Evolutionary conservation across 1,140 invertebrate genomes (phyloP), one percentile per base, ranked within the genome.

Genomic region (Archivesica marissinica): DNA sequence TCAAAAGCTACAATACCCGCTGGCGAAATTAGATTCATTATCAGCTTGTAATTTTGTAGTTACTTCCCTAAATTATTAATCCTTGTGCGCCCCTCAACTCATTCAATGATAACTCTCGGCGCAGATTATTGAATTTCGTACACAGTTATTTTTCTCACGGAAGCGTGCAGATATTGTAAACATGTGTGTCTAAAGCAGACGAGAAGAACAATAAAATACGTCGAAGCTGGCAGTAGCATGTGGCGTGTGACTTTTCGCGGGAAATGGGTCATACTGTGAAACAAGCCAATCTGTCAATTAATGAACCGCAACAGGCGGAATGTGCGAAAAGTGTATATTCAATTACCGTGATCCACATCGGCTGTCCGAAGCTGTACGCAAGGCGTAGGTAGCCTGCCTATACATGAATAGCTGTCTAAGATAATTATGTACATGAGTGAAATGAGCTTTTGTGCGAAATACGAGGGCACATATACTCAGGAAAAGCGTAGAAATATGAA

Each of bases 1-100:
- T 72, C 68, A 72, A 72, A n/a, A 47, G 4, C 15, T 47, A 47
- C 41, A 50, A 30, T 72, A 44, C 68, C 68, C 41, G 28, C 68
- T 72, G 68, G 68, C 68, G n/a, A 72, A 9, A 9, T 20, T 41
- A 72, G 20, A 2, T 4, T 1, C 23, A 44, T 44, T 44, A 52
- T 4, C 25, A n/a, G 28, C 15, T 9, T 44, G 15, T 30, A 25
- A 50, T 72, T 38, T 50, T 44, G 68, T 15, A 33, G 38, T 72
- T 47, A 72, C 68, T 72, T 72, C 68, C 68, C 68, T 47, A 72
- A 72, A 64, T 64, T 35, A 64, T 35, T 64, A 7, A 64, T 35
- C 15, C 28, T 9, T 33, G n/a, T n/a, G 11, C 59, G 15, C 56
- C 9, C 23, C 6, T 11, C 30, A 64, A 35, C 30, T 64, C n/a